Conservation (phyloP, 2,113 vertebrate species). For the Sorex fumeus region DNA sequence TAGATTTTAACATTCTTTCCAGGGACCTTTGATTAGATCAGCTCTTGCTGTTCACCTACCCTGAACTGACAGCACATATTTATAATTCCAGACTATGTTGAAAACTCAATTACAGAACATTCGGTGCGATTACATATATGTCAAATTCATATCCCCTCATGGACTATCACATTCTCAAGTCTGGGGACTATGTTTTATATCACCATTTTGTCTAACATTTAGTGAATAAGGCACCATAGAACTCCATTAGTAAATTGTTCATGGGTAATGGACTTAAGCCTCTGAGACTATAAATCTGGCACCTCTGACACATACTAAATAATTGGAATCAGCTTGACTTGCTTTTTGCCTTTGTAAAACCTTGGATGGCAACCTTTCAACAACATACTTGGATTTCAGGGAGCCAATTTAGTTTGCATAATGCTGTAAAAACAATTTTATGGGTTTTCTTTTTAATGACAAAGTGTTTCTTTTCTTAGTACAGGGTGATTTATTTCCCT, state of each 20-base stretch:
- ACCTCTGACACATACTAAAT: constrained; percentile 24
- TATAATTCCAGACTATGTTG: neutral
- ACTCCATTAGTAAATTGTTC: constrained; percentile 56
- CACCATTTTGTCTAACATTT: constrained; percentile 7
- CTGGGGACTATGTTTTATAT: neutral
- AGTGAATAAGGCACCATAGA: neutral
- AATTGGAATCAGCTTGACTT: constrained; percentile 17
- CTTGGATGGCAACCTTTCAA: constrained; percentile 39
- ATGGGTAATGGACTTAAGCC: constrained; percentile 3
- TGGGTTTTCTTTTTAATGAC: neutral
- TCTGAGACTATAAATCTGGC: constrained; percentile 18
- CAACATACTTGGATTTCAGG: neutral
- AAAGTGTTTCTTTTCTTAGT: neutral
- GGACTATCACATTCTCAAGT: neutral
- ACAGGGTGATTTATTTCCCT: constrained; percentile 3
- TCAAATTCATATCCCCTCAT: neutral
- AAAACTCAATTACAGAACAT: neutral
- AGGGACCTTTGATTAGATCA: neutral
- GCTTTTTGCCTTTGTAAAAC: neutral
- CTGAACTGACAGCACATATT: neutral
- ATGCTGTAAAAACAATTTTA: constrained; percentile 9
- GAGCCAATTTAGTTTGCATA: constrained; percentile 12
- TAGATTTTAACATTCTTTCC: neutral
- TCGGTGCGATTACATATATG: neutral
- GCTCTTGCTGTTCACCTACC: neutral